phyloP scores from a whole-genome alignment of 2,888 invertebrate species.

The Limenitis camilla region DNA sequence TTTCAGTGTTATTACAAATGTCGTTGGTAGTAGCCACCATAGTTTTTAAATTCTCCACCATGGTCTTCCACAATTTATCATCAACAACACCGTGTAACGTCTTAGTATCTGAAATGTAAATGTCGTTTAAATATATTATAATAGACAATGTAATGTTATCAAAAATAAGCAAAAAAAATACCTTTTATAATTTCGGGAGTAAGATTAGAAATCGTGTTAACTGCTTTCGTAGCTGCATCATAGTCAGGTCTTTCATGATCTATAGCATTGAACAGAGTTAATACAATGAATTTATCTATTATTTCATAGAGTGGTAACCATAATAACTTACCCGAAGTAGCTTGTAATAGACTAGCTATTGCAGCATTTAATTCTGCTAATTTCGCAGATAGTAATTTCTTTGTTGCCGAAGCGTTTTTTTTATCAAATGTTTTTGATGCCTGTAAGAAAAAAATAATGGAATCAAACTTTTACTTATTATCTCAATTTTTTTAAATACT shows the following conservation, averaged over 20 bases:
- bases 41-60: slow-evolving; percentile 13
- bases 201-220: slow-evolving; percentile 36
- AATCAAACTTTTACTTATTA: too few species aligned
- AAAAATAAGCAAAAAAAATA: slow-evolving; percentile 19
- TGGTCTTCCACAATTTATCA: slow-evolving; percentile 9
- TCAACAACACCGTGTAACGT: slow-evolving; percentile 9
- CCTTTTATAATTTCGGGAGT: slow-evolving; percentile 44
- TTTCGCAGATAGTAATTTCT: slow-evolving; percentile 26
- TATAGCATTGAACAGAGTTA: slow-evolving; percentile 13
- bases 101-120: slow-evolving; percentile 12
- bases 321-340: slow-evolving; percentile 33
- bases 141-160: neutral
- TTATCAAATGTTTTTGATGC: neutral
- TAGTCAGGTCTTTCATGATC: slow-evolving; percentile 41
- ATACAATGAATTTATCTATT: too few species aligned
- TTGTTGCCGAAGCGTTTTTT: neutral
- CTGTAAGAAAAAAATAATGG: neutral
- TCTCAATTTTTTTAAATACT: too few species aligned
- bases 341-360: slow-evolving; percentile 36
- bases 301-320: too few species aligned
- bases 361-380: slow-evolving; percentile 44
- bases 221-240: slow-evolving; percentile 34
- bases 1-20: slow-evolving; percentile 9
- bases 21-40: slow-evolving; percentile 11
- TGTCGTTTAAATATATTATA: neutral